Conservation (phyloP, 1,140 invertebrate genomes). For the Euura lappo region DNA sequence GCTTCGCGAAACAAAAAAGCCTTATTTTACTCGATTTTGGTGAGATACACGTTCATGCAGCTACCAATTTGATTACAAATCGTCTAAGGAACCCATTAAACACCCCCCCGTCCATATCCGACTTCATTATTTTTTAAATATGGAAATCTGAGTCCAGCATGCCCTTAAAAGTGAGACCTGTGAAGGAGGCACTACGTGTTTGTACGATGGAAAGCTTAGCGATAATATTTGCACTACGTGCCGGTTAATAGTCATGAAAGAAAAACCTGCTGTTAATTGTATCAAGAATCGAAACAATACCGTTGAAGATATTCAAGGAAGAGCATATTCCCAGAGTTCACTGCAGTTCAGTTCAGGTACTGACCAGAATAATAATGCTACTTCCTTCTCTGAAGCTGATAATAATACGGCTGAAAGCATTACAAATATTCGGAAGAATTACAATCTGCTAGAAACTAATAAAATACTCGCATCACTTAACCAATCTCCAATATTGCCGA, state of each 20-base stretch:
- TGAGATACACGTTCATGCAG: too few species aligned
- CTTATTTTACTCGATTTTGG: too few species aligned
- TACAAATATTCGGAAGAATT: too few species aligned
- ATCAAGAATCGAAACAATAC: not conserved
- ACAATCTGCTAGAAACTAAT: not conserved
- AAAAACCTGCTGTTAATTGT: not conserved
- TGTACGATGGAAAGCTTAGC: not conserved
- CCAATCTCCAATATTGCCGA: not conserved
- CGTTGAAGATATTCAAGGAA: not conserved
- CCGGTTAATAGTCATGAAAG: not conserved
- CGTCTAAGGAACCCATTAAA: too few species aligned
- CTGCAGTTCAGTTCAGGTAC: not conserved
- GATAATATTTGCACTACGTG: not conserved
- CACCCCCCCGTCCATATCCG: too few species aligned
- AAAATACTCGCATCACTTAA: too few species aligned
- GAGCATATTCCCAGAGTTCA: not conserved
- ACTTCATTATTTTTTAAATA: too few species aligned
- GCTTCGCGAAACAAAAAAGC: too few species aligned
- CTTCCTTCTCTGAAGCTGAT: not conserved
- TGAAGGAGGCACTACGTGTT: not conserved
- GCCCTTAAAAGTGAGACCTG: too few species aligned
- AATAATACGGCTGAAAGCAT: not conserved
- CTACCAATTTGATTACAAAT: too few species aligned
- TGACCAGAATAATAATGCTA: not conserved
- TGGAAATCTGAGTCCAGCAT: too few species aligned